Percentiles rank a stretch among this genome's conserved stretches.
These are phyloP conservation scores for Vollenhovia emeryi DNA, from an alignment of 1,140 invertebrate genomes.

Conservation along the genomic window DNA sequence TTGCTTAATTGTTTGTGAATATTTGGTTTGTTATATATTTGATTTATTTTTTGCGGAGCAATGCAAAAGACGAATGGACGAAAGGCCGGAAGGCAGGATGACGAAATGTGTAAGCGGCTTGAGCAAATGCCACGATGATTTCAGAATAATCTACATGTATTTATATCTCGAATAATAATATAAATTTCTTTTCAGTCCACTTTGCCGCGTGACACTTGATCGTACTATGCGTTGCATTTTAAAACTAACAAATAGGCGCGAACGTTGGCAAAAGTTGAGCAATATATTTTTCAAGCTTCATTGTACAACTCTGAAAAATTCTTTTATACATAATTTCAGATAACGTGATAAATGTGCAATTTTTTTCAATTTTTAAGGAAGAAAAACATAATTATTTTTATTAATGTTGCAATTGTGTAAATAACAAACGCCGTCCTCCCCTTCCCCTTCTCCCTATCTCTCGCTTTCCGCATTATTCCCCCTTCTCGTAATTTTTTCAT, in stretches of 20 bases:
- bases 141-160: constrained; percentile 10
- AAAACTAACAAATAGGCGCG: not conserved
- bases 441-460: not conserved
- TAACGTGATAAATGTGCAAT: not conserved
- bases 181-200: not conserved
- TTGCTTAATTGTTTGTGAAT: not conserved
- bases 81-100: not conserved
- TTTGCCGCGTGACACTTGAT: not conserved
- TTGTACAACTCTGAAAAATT: not conserved
- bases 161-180: not conserved
- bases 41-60: not conserved
- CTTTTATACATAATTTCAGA: no score
- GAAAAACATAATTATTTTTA: not conserved
- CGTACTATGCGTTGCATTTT: not conserved
- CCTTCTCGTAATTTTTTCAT: not conserved
- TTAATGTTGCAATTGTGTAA: not conserved
- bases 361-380: not conserved
- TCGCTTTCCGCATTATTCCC: not conserved
- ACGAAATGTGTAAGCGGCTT: not conserved
- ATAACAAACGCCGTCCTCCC: not conserved
- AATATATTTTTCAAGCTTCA: not conserved
- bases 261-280: not conserved
- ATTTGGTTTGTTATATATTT: not conserved
- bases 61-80: not conserved
- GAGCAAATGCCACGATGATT: not conserved